These are phyloP conservation scores for Theropithecus gelada DNA, from an alignment of 2,113 vertebrate species.

Conservation along the genomic window DNA sequence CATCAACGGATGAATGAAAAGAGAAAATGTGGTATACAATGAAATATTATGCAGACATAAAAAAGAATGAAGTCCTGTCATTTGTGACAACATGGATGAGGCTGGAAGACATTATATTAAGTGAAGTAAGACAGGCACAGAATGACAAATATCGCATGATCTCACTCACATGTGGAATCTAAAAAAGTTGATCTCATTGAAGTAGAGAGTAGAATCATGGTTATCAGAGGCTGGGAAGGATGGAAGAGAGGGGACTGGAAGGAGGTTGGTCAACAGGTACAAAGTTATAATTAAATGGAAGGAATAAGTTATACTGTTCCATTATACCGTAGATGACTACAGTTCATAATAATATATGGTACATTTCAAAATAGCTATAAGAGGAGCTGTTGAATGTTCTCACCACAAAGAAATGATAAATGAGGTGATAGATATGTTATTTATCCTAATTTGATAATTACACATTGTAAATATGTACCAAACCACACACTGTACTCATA, in stretches of 20 bases:
- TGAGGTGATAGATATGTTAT: not conserved
- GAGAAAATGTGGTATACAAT: not conserved
- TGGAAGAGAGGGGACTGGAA: not conserved
- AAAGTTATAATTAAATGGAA: not conserved
- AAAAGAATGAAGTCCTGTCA: not conserved
- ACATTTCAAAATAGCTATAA: not conserved
- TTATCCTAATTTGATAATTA: not conserved
- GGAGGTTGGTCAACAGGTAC: not conserved
- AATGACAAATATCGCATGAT: not conserved
- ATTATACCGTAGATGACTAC: not conserved
- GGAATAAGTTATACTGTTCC: not conserved
- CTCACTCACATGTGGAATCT: not conserved
- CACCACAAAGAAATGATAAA: not conserved
- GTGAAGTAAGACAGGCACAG: not conserved
- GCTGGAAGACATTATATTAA: not conserved
- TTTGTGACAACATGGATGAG: not conserved
- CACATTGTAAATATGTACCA: not conserved
- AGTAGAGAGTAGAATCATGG: not conserved
- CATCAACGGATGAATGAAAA: not conserved
- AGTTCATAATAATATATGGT: not conserved
- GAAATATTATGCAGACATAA: not conserved
- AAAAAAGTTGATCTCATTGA: not conserved
- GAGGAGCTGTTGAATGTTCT: not conserved
- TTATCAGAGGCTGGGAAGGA: not conserved
- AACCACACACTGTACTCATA: not conserved